A percentile compares a stretch with the other conserved stretches of the same genome.
Conservation (phyloP, 2,797 vertebrate species). For the Scleropages formosus region DNA sequence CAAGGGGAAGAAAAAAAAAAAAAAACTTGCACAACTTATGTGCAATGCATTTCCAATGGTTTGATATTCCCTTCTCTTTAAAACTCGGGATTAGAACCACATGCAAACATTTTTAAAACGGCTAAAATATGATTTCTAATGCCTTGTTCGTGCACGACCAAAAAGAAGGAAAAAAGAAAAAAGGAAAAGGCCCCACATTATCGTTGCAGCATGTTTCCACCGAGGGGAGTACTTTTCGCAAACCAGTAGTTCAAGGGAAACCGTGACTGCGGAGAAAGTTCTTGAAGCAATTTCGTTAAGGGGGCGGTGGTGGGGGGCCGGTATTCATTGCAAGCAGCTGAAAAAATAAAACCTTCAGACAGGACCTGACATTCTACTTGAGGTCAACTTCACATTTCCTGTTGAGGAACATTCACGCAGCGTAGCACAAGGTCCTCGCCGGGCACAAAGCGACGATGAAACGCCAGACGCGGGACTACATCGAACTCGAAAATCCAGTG, state of each 20-base stretch:
- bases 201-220: slow-evolving; percentile 28
- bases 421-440: slow-evolving; percentile 47
- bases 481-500: slow-evolving; percentile 22
- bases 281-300: slow-evolving; percentile 55
- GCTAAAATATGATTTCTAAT: neutral
- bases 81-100: neutral
- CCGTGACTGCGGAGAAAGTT: slow-evolving; percentile 37
- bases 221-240: slow-evolving; percentile 37
- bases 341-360: slow-evolving; percentile 65
- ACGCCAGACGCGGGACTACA: slow-evolving; percentile 49
- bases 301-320: slow-evolving; percentile 46
- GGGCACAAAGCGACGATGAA: slow-evolving; percentile 25
- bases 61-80: neutral
- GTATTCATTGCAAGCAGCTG: slow-evolving; percentile 61
- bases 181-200: slow-evolving; percentile 34
- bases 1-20: no score
- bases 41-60: no score
- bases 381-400: slow-evolving; percentile 67
- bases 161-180: no score
- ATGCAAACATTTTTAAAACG: neutral
- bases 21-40: no score
- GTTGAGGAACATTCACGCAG: slow-evolving; percentile 49
- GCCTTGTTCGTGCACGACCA: neutral
- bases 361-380: slow-evolving; percentile 57
- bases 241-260: slow-evolving; percentile 44